These are phyloP conservation scores for Tenualosa thibaudeaui DNA, from an alignment of 2,797 vertebrate species.

Conservation along the genomic window DNA sequence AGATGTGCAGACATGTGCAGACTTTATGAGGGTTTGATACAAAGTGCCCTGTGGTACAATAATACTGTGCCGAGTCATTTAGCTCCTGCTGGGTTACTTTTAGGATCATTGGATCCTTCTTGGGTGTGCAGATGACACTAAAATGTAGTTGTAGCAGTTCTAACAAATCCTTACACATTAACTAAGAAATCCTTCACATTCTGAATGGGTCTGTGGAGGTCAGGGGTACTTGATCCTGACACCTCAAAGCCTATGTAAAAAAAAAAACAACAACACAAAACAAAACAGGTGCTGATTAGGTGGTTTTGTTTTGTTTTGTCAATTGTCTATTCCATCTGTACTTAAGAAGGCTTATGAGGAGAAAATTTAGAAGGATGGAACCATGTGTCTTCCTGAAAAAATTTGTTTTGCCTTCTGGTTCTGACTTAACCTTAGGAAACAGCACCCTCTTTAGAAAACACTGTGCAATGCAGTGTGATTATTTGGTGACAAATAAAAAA, in stretches of 20 bases:
- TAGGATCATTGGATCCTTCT: neutral
- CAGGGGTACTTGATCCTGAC: neutral
- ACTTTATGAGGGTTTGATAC: neutral
- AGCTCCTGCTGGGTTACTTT: neutral
- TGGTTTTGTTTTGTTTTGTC: too few species aligned
- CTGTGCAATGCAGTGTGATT: neutral
- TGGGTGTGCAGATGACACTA: neutral
- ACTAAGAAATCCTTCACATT: neutral
- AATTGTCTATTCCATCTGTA: neutral
- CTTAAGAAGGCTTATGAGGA: neutral
- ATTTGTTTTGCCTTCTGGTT: neutral
- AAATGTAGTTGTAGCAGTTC: neutral
- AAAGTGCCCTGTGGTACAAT: neutral
- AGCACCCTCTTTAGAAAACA: neutral
- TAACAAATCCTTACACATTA: neutral
- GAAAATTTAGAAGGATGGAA: neutral
- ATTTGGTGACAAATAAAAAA: neutral
- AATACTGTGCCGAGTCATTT: neutral
- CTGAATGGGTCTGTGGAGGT: neutral
- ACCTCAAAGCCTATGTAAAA: neutral
- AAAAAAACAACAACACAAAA: neutral
- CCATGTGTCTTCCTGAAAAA: neutral
- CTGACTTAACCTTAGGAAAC: neutral
- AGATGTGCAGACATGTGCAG: neutral
- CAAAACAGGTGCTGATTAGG: too few species aligned